Base-by-base conservation (phyloP, 1,140 invertebrate genomes). In the Atta cephalotes region DNA sequence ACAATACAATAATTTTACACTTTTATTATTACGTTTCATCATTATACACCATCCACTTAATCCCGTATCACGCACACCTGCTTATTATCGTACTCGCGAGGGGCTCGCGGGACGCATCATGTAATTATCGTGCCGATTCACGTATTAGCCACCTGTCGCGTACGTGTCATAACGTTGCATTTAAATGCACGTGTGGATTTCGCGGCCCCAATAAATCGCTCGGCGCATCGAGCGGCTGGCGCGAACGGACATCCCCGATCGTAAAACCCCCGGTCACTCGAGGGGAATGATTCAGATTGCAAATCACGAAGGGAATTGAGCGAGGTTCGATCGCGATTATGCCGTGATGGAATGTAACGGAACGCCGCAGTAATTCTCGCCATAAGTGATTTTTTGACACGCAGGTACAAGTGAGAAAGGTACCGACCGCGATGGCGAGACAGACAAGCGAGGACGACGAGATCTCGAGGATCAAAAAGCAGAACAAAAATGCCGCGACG, bases 381-480 rank as follows among this genome's bases (percentile, higher is more conserved):
- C 39, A 74, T 76, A 56, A 76, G 16, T 84, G 49, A 82, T 70
- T 84, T 89, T 86, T 76, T 85, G 62, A 88, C 66, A 86, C 88
- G 86, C 87, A 95, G 93, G 89, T 93, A n/a, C 94, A 94, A 88
- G 91, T 92, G 65, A 93, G 93, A 85, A 95, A 94, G 89, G 87
- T 94, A 63, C 90, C 95, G 71, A 93, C 95, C 53, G 94, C 96
- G 16, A 93, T 96, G n/a, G 95, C 96, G 56, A 96, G 97, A 85
- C 97, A 98, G 94, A 95, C 97, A 21, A 98, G 97, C 93, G 98
- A 98, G 95, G 98, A 98, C 92, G 98, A 99, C 93, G 98, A 99
- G 94, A 98, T 98, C 88, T 96, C 97, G 10, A 97, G 97, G 92
- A 98, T 98, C 88, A 99, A 99, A 95, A 97, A 98, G 92, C 97